phyloP scores from a whole-genome alignment of 2,888 invertebrate genomes.

The Lochmaea crataegi region DNA sequence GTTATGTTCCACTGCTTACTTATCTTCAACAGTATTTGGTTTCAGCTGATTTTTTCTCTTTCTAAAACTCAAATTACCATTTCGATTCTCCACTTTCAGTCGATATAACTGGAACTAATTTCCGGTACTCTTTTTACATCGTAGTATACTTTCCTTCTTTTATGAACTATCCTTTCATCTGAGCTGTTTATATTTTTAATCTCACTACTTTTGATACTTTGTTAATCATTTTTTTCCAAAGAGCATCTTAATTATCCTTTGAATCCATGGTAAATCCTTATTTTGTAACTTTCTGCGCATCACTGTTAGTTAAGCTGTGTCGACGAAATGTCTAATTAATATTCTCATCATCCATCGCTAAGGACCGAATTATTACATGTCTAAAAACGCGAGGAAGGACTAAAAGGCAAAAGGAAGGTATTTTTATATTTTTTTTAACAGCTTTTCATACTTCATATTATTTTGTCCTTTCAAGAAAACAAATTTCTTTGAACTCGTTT shows the following conservation, averaged over 20 bases:
- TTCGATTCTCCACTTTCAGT: too few species aligned
- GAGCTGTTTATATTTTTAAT: too few species aligned
- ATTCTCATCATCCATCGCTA: slow-evolving; percentile 7
- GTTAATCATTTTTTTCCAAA: too few species aligned
- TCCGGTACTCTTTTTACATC: too few species aligned
- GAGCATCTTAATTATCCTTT: not conserved
- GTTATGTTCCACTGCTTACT: too few species aligned
- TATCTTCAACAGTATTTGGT: too few species aligned
- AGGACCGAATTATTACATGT: slow-evolving; percentile 12
- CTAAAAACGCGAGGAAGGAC: slow-evolving; percentile 8
- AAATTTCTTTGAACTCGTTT: slow-evolving; percentile 12
- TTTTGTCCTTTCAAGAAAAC: slow-evolving; percentile 22
- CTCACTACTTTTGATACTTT: too few species aligned
- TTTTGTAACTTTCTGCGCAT: not conserved
- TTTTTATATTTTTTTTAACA: slow-evolving; percentile 21
- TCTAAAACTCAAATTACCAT: too few species aligned
- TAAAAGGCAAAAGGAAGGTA: slow-evolving; percentile 6
- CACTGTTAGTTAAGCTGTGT: slow-evolving; percentile 1
- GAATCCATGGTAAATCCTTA: not conserved
- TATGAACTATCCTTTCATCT: too few species aligned
- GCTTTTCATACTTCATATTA: slow-evolving; percentile 10
- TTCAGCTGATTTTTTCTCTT: too few species aligned
- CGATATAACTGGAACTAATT: too few species aligned
- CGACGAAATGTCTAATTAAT: slow-evolving; percentile 14
- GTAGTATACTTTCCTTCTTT: too few species aligned